These are phyloP conservation scores for Nyleta sp. DNA, from an alignment of 2,888 invertebrate genomes.

Conservation along the genomic window DNA sequence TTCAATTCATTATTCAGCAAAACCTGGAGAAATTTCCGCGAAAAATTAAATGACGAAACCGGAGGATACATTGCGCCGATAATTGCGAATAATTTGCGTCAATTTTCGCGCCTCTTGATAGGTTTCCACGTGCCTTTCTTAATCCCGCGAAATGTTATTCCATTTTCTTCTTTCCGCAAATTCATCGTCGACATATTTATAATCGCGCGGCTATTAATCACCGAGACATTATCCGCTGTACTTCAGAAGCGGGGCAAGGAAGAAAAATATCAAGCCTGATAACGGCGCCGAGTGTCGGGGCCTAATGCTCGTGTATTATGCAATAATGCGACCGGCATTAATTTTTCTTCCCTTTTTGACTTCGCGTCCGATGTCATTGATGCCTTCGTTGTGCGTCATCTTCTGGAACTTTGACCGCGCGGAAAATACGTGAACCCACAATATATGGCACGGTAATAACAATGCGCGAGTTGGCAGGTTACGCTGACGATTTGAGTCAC, in stretches of 20 bases:
- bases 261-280: too few species aligned
- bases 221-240: constrained; percentile 8
- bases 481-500: constrained; percentile 49
- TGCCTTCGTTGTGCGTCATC: constrained; percentile 40
- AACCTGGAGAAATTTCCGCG: constrained; percentile 7
- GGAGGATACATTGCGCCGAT: too few species aligned
- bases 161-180: constrained; percentile 7
- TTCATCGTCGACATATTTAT: constrained; percentile 27
- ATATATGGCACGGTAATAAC: constrained; percentile 29
- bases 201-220: constrained; percentile 29
- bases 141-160: background rate
- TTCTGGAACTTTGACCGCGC: constrained; percentile 50
- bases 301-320: too few species aligned
- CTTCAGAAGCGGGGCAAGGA: background rate
- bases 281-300: too few species aligned
- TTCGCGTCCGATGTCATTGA: background rate
- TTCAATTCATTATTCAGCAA: background rate
- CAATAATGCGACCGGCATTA: too few species aligned
- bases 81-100: constrained; percentile 1
- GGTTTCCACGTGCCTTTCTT: background rate
- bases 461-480: constrained; percentile 45
- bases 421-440: constrained; percentile 37
- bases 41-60: too few species aligned
- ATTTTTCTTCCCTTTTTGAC: too few species aligned
- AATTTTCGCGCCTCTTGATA: constrained; percentile 1